phyloP scores from a whole-genome alignment of 2,113 vertebrate species.

The Lucifuga dentata region DNA sequence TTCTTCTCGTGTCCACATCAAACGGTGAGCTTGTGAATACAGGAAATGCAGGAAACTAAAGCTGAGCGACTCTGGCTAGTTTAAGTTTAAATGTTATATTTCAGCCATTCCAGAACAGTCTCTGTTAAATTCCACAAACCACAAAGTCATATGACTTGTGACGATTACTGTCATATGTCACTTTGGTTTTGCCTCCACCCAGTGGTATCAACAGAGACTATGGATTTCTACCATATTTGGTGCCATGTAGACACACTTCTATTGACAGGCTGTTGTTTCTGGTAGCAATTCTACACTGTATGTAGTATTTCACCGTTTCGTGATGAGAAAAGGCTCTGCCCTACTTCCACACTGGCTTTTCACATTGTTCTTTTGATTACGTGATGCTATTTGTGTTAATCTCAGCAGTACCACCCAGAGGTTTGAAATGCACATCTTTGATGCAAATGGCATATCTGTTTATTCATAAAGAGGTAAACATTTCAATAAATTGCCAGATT shows the following conservation, averaged over 20 bases:
- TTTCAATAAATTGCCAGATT: not conserved
- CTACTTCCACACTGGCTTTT: constrained; percentile 10
- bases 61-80: no score
- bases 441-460: no score
- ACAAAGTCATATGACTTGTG: not conserved
- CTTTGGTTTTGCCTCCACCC: constrained; percentile 11
- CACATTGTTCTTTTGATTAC: constrained; percentile 29
- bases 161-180: not conserved
- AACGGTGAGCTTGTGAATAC: not conserved
- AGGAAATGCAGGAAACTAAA: not conserved
- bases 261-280: constrained; percentile 29
- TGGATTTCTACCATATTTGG: no score
- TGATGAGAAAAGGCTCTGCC: constrained; percentile 26
- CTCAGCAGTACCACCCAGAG: not conserved
- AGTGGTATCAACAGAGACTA: constrained; percentile 10
- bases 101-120: not conserved
- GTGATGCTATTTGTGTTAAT: not conserved
- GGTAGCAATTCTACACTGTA: constrained; percentile 19
- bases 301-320: constrained; percentile 58
- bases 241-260: constrained; percentile 3
- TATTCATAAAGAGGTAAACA: not conserved
- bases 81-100: not conserved
- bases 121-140: not conserved
- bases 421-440: not conserved
- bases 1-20: constrained; percentile 21